These are phyloP conservation scores for Oconnorella tubifera DNA, from an alignment of 2,888 invertebrate species.

Conservation along the genomic window DNA sequence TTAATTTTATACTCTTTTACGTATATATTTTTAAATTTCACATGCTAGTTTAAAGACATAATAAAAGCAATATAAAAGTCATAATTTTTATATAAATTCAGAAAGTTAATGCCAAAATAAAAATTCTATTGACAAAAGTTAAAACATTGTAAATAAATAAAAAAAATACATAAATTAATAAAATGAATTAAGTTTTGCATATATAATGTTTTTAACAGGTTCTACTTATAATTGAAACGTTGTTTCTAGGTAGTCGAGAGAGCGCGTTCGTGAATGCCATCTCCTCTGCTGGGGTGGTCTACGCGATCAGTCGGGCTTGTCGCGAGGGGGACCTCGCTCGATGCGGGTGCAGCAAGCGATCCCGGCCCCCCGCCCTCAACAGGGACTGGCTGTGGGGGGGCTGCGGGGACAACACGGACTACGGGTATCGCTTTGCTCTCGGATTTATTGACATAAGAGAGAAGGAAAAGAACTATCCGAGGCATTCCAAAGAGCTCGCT, in stretches of 20 bases:
- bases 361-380: constrained; percentile 76
- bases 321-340: constrained; percentile 83
- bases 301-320: constrained; percentile 83
- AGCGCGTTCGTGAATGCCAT: constrained; percentile 63
- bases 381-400: constrained; percentile 97
- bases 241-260: constrained; percentile 55
- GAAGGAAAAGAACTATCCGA: constrained; percentile 69
- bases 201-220: too few relatives aligned
- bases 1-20: too few relatives aligned
- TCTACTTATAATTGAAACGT: too few relatives aligned
- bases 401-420: constrained; percentile 93
- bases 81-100: too few relatives aligned
- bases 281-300: constrained; percentile 68
- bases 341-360: constrained; percentile 76
- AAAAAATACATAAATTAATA: too few relatives aligned
- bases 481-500: constrained; percentile 76
- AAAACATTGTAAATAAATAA: too few relatives aligned
- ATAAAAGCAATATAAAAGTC: too few relatives aligned
- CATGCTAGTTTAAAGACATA: too few relatives aligned
- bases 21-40: too few relatives aligned
- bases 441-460: constrained; percentile 91
- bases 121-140: too few relatives aligned
- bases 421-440: constrained; percentile 77
- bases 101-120: too few relatives aligned
- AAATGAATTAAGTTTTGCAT: too few relatives aligned